phyloP scores from a whole-genome alignment of 2,888 invertebrate genomes.

The Microctonus aethiopoides region DNA sequence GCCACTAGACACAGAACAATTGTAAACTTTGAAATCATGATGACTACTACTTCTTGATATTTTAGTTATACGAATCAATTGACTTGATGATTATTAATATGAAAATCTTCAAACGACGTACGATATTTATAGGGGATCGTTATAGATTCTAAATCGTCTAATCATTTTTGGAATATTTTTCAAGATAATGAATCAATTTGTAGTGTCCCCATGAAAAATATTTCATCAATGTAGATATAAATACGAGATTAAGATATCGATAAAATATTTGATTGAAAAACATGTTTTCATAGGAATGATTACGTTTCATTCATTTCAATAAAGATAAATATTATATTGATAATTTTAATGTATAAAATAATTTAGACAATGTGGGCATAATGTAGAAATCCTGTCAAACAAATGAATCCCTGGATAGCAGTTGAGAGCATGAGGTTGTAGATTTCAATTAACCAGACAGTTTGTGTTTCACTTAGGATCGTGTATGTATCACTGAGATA shows the following conservation, averaged over 20 bases:
- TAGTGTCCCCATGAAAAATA: neutral
- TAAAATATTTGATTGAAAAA: neutral
- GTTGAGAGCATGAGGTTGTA: conserved; percentile 19
- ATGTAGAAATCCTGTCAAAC: neutral
- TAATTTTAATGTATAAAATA: neutral
- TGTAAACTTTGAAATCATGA: neutral
- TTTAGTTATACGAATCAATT: neutral
- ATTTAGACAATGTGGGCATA: neutral
- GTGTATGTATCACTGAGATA: conserved; percentile 26
- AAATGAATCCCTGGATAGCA: conserved; percentile 5
- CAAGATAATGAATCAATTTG: neutral
- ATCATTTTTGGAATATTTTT: too few relatives aligned
- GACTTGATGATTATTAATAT: neutral
- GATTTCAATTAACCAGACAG: conserved; percentile 40
- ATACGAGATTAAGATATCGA: neutral
- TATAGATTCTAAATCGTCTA: too few relatives aligned
- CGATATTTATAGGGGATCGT: neutral
- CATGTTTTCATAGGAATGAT: neutral
- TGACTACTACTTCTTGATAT: neutral
- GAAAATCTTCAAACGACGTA: neutral
- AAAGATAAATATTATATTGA: neutral
- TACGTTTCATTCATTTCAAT: neutral
- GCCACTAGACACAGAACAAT: neutral
- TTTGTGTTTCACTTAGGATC: conserved; percentile 35
- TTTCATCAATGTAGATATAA: neutral